Conservation (phyloP, 2,797 vertebrate genomes). For the Knipowitschia caucasica region DNA sequence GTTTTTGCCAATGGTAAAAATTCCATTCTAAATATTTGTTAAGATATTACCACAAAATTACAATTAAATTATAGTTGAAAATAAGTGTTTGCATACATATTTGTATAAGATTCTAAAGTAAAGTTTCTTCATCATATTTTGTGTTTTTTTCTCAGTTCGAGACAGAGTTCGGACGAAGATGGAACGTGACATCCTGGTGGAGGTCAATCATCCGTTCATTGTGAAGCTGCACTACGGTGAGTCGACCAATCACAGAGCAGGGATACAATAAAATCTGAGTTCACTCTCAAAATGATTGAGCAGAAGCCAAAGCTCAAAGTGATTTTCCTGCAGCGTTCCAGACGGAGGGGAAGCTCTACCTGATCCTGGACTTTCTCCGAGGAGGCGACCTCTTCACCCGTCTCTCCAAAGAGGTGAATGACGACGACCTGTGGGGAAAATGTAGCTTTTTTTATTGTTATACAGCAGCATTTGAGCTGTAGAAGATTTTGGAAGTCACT, state of each 20-base stretch:
- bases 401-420: slow-evolving; percentile 92
- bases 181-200: slow-evolving; percentile 97
- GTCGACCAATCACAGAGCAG: slow-evolving; percentile 75
- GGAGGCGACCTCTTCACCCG: slow-evolving; percentile 96
- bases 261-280: slow-evolving; percentile 38
- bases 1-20: too few relatives aligned
- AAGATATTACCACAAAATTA: too few relatives aligned
- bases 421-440: neutral
- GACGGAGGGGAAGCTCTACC: slow-evolving; percentile 92
- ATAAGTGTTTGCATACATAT: too few relatives aligned
- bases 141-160: slow-evolving; percentile 80
- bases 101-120: too few relatives aligned
- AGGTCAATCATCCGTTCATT: slow-evolving; percentile 99
- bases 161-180: slow-evolving; percentile 97
- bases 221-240: slow-evolving; percentile 99
- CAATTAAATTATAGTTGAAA: too few relatives aligned
- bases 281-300: neutral
- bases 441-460: neutral
- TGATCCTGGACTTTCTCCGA: slow-evolving; percentile 94
- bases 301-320: neutral
- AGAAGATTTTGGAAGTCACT: too few relatives aligned
- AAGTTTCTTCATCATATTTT: neutral
- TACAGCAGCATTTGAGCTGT: too few relatives aligned
- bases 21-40: too few relatives aligned
- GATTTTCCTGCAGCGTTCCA: slow-evolving; percentile 59